phyloP scores from a whole-genome alignment of 2,888 invertebrate genomes.

The Agrotis exclamationis region DNA sequence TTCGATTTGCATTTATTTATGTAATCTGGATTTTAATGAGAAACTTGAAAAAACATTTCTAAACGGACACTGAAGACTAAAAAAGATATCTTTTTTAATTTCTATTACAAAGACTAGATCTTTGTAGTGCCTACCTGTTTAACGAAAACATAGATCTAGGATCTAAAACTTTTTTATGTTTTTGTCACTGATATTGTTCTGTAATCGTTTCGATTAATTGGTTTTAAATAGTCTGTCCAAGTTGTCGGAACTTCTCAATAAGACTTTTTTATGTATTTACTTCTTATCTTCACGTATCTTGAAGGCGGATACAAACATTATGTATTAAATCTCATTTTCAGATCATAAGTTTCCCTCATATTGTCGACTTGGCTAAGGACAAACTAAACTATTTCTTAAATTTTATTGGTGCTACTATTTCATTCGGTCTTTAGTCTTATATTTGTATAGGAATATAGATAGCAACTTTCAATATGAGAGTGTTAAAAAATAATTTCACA shows the following conservation, averaged over 20 bases:
- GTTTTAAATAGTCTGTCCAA: not conserved
- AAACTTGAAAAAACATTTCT: not conserved
- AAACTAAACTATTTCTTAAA: no score
- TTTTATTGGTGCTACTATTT: no score
- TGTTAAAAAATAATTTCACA: no score
- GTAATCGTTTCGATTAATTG: constrained; percentile 17
- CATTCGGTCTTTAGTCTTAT: no score
- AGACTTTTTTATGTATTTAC: constrained; percentile 16
- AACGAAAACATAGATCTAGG: constrained; percentile 7
- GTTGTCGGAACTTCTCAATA: constrained; percentile 20
- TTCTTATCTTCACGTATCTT: constrained; percentile 7
- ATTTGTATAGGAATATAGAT: no score
- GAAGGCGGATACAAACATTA: not conserved
- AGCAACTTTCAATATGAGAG: not conserved
- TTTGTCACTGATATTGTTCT: constrained; percentile 9
- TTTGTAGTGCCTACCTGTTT: not conserved
- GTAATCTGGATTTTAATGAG: not conserved
- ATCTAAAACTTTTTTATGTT: constrained; percentile 8
- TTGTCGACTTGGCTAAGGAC: no score
- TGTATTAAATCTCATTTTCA: no score
- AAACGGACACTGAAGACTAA: no score
- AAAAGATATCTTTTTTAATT: no score
- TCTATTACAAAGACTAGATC: not conserved
- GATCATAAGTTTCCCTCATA: no score
- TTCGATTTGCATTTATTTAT: not conserved